Evolutionary conservation across 1,140 invertebrate genomes (phyloP), one percentile per base, ranked within the genome.

Genomic region (Drosophila rhopaloa): DNA sequence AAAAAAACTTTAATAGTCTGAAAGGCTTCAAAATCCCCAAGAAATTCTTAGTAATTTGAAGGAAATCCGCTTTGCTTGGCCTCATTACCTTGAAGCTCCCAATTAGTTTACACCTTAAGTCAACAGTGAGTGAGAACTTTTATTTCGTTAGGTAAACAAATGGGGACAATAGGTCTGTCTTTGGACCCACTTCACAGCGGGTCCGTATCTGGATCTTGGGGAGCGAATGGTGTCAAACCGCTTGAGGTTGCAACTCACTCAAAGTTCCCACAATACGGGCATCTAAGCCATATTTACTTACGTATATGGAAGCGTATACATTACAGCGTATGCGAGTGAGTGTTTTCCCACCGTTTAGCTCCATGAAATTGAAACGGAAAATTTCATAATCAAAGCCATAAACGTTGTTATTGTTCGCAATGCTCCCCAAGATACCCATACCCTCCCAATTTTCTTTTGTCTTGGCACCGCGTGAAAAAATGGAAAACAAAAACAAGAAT

Each of bases 381-480:
- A 86, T 86, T 86, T 88, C 79, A 82, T 79, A 86, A 86, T 79
- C 76, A 79, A 79, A 82, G 76, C 66, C 60, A 62, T 88, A 86
- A 86, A 65, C 70, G 72, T 37, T 51, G 66, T 79, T 58, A 83
- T 86, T 88, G 82, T 86, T 68, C 61, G 61, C 51, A 11, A 7
- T 38, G 51, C 54, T 75, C 40, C 47, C 5, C 29, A 40, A 19
- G 24, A 61, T 9, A 32, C 51, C 55, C 29, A 61, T 13, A 32
- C 51, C 55, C 29, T 14, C 37, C 50, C 38, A 24, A 13, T 37
- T 35, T 67, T 46, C 41, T 32, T 63, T 63, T 76, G 66, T 81
- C 58, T 76, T 24, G 56, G 51, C 47, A 13, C 54, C 27, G 60
- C 38, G 38, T 60, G 66, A 44, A 55, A 48, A 48, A 41, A 71